A percentile compares a stretch with the other conserved stretches of the same genome.
phyloP scores from a whole-genome alignment of 2,113 vertebrate genomes.

The Pterophyllum scalare region DNA sequence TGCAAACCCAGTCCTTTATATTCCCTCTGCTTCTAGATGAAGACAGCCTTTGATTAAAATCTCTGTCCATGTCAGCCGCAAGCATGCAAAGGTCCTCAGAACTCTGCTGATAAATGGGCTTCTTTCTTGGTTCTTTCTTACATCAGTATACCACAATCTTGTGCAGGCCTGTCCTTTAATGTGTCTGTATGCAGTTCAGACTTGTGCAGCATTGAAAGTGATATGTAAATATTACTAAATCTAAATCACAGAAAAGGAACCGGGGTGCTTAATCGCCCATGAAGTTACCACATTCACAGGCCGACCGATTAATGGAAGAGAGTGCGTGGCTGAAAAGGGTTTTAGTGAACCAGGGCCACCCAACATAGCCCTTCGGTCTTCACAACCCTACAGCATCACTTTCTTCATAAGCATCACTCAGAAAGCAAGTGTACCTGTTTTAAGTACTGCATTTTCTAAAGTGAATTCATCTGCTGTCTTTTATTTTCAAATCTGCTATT shows the following conservation, averaged over 20 bases:
- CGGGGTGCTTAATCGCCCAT: background rate
- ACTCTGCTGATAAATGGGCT: background rate
- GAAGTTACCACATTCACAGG: background rate
- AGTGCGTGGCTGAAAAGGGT: background rate
- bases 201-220: background rate
- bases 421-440: background rate
- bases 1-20: background rate
- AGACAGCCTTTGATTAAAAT: background rate
- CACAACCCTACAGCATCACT: background rate
- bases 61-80: background rate
- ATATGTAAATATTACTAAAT: conserved; percentile 10
- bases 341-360: background rate
- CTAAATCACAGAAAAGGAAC: background rate
- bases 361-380: background rate
- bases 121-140: conserved; percentile 3
- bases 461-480: background rate
- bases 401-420: conserved; percentile 1
- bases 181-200: background rate
- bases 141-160: background rate
- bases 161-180: background rate
- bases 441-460: background rate
- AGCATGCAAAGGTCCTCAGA: background rate
- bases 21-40: background rate
- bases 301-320: background rate
- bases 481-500: background rate